Evolutionary conservation across 2,797 vertebrate species (phyloP).

Genomic region (Rhinatrema bivittatum): DNA sequence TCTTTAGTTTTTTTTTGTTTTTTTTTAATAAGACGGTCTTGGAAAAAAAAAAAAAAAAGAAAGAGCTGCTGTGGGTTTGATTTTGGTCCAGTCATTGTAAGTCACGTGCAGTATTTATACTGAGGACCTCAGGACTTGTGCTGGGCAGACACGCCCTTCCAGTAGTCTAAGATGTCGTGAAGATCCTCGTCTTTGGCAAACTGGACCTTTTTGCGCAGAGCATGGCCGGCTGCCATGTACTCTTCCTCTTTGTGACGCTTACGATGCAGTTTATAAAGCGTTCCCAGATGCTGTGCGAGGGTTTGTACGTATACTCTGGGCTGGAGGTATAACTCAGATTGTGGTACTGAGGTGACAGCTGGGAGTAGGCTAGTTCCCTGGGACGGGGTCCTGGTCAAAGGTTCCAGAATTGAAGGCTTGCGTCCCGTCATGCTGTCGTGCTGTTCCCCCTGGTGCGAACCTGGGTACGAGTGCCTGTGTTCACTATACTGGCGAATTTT

Average conservation of each 20-base stretch:
- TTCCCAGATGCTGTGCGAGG: constrained; percentile 94
- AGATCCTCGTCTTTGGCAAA: constrained; percentile 98
- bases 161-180: constrained; percentile 99
- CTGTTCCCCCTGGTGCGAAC: constrained; percentile 81
- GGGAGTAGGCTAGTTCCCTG: constrained; percentile 92
- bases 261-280: constrained; percentile 88
- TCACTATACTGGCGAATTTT: constrained; percentile 88
- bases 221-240: constrained; percentile 94
- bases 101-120: constrained; percentile 1
- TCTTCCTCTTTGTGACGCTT: constrained; percentile 92
- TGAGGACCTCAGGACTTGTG: constrained; percentile 89
- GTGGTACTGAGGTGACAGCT: constrained; percentile 91
- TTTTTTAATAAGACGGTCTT: constrained; percentile 56
- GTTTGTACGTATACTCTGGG: constrained; percentile 89
- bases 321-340: constrained; percentile 93
- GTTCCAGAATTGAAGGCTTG: constrained; percentile 92
- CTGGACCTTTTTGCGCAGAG: constrained; percentile 96
- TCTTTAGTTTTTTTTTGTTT: constrained; percentile 48
- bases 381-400: constrained; percentile 84
- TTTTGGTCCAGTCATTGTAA: constrained; percentile 66
- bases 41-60: too few relatives aligned
- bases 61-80: constrained; percentile 50
- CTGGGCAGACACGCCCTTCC: constrained; percentile 97
- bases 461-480: constrained; percentile 91
- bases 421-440: constrained; percentile 58